Base-by-base conservation (phyloP, 2,113 vertebrate genomes). In the Archocentrus centrarchus region DNA sequence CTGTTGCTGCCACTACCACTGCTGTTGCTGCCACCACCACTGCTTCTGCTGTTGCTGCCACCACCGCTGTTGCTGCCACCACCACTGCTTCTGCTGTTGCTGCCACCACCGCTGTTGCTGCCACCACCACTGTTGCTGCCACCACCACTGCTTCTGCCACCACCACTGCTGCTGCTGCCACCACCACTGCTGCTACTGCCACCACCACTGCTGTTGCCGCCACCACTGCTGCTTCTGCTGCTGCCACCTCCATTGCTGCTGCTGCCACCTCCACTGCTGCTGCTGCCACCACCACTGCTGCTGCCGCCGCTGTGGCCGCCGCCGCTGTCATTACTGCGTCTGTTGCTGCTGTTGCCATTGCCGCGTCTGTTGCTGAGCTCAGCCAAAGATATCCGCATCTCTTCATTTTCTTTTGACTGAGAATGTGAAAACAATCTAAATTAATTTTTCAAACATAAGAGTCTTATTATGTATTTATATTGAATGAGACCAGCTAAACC, bases 391-490 rank as follows among this genome's bases (percentile, higher is more conserved):
- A 98, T 96, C 79, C 96, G 96, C 94, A 99, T 97, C 30, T 97
- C 96, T 81, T 96, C 96, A 84, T 99, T 99, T 84, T 99, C 98
- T 64, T 95, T 96, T 6, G 97, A 96, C 98, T 99, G 92, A 79
- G 89, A 81, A 90, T 73, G 86, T 35, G 70, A 85, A 88, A 63
- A 86, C 59, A 79, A 15, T 68, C 20, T 76, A 7, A 6, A 41
- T 27, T 47, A 6, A 73, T 27, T 37, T 82, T 80, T 15, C 57
- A 79, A 64, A 62, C 1, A 14, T 15, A 30, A 32, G 66, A 63
- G 11, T 53, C 0, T 70, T 37, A 24, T 27, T 68, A 61, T 63
- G 22, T 7, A 63, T 66, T 61, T 18, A 22, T 35, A 32, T 7
- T n/a, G 55, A 79, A 50, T 2, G 22, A 77, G n/a, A 60, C 11